A percentile compares a stretch with the other conserved stretches of the same genome.
Conservation (phyloP, 23 tunicate genomes). For the Trididemnum clinides region DNA sequence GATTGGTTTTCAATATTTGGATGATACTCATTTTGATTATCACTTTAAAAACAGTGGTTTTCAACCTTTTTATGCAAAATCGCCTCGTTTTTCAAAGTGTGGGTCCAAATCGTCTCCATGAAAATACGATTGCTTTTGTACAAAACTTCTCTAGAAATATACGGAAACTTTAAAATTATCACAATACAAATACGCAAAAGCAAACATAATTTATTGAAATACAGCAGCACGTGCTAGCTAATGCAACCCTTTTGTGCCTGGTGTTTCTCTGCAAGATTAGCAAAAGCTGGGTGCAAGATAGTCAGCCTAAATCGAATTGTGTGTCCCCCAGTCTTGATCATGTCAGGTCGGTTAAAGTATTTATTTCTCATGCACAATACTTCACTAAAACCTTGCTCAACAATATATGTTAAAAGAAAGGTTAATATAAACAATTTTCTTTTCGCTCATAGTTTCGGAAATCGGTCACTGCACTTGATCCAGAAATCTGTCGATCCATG, state of each 20-base stretch:
- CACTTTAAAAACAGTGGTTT: not conserved
- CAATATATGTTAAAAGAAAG: constrained; percentile 13
- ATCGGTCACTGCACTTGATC: constrained; percentile 11
- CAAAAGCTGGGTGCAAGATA: too few species aligned
- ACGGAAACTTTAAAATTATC: too few species aligned
- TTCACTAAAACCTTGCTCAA: constrained; percentile 26
- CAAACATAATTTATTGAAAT: not conserved
- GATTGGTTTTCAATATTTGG: too few species aligned
- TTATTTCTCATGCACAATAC: constrained; percentile 26
- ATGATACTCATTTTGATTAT: too few species aligned
- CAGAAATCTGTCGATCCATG: constrained; percentile 7
- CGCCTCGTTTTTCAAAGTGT: not conserved
- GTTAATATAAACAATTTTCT: not conserved
- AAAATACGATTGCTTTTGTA: too few species aligned
- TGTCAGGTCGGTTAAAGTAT: not conserved
- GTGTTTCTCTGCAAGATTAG: constrained; percentile 12
- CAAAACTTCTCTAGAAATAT: too few species aligned
- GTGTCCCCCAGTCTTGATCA: too few species aligned
- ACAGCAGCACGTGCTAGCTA: not conserved
- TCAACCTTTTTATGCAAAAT: not conserved
- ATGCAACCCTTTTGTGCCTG: constrained; percentile 28
- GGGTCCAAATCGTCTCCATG: not conserved
- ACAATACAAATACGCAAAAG: too few species aligned
- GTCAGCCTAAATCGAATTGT: constrained; percentile 7
- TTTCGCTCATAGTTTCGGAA: constrained; percentile 7